Conservation (phyloP, 2,797 vertebrate genomes). For the Hylomyscus alleni region DNA sequence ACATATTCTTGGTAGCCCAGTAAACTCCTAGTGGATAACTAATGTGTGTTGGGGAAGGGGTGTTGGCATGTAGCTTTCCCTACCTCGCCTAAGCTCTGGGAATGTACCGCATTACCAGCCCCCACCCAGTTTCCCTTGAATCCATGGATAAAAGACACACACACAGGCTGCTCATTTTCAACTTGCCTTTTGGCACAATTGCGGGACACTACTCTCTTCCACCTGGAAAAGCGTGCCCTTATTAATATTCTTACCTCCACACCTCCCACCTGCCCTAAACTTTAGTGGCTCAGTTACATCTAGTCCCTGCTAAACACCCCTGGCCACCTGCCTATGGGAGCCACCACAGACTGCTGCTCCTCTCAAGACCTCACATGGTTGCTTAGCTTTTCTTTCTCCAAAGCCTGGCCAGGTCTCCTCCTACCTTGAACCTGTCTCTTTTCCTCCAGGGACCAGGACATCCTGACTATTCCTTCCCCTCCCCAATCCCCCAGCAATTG, state of each 20-base stretch:
- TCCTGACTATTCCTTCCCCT: not conserved
- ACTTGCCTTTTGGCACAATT: not conserved
- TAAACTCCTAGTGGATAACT: not conserved
- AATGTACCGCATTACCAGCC: not conserved
- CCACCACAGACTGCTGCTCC: not conserved
- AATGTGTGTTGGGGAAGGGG: not conserved
- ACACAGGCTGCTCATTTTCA: not conserved
- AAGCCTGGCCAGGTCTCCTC: not conserved
- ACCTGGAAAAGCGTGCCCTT: not conserved
- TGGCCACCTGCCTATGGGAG: not conserved
- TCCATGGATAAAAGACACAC: not conserved
- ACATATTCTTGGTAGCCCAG: not conserved
- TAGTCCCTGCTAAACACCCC: not conserved
- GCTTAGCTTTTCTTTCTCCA: not conserved
- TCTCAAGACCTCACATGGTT: not conserved
- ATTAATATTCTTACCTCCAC: not conserved
- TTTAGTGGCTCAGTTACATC: not conserved
- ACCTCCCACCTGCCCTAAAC: not conserved
- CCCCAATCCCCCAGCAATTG: not conserved
- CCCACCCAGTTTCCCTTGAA: not conserved
- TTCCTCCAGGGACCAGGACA: not conserved
- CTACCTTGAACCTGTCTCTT: not conserved
- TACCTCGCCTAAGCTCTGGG: not conserved
- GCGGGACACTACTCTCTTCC: not conserved
- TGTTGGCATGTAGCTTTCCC: not conserved